Evolutionary conservation across 1,140 invertebrate species (phyloP), one percentile per base, ranked within the genome.

Genomic region (Drosophila athabasca): DNA sequence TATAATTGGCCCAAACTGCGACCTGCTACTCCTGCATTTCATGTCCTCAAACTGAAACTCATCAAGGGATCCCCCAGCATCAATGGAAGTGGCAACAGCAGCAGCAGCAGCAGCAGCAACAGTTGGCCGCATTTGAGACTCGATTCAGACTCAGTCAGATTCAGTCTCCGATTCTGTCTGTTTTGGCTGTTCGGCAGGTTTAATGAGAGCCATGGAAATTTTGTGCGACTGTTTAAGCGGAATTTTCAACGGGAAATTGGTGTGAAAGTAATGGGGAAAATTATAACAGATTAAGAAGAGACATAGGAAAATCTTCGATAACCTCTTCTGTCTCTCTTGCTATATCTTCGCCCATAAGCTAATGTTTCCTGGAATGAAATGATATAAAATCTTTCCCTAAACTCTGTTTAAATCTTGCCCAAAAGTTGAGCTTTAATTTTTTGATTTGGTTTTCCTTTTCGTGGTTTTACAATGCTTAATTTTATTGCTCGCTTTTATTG

Each of bases 401-500:
- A 17, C 15, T 41, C 43, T 7, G 9, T 26, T 15, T 35, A 48
- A 29, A 24, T 0, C 13, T 3, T 8, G 0, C 0, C 0, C 41
- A 1, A 31, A 46, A 46, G 44, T 46, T 29, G 3, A 57, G 43
- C 57, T 73, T 72, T 64, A 72, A 62, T 46, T 59, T 31, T 6
- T 15, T 50, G 22, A 46, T 31, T 58, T 76, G 59, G 50, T 54
- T 69, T 57, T 45, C 41, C 39, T 62, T 57, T 35, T 41, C 43
- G 45, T 66, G 62, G 55, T 62, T 64, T 60, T 88, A 79, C 79
- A 88, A 77, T 88, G 83, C 76, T 88, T 88, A 88, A 88, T 88
- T 88, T 88, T 88, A 88, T 88, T 88, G 83, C 66, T 79, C 74
- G 71, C 62, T 83, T 88, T 88, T 88, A 88, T 88, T 88, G 69